These are phyloP conservation scores for Charanyca ferruginea DNA, from an alignment of 2,888 invertebrate genomes.

Conservation along the genomic window DNA sequence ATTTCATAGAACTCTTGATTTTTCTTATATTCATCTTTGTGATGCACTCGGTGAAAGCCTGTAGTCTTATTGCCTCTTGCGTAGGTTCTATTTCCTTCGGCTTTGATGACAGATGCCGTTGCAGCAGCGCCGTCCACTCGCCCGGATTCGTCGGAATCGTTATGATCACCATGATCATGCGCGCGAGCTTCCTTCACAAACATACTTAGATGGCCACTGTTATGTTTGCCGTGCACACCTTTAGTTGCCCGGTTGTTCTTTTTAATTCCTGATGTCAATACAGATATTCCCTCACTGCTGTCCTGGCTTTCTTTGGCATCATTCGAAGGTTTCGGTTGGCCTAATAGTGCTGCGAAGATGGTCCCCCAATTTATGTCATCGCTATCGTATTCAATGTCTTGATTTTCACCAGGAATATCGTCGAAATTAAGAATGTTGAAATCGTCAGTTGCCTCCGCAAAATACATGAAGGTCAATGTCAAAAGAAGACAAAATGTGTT, in stretches of 20 bases:
- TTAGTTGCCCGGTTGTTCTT: slow-evolving; percentile 76
- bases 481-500: slow-evolving; percentile 77
- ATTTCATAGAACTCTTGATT: slow-evolving; percentile 91
- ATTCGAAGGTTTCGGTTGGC: slow-evolving; percentile 67
- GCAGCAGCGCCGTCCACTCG: slow-evolving; percentile 81
- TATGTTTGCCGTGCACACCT: slow-evolving; percentile 76
- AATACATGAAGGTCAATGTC: slow-evolving; percentile 75
- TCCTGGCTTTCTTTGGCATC: slow-evolving; percentile 33
- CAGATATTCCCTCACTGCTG: slow-evolving; percentile 70
- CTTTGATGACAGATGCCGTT: slow-evolving; percentile 81
- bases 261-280: slow-evolving; percentile 75
- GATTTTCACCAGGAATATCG: slow-evolving; percentile 78
- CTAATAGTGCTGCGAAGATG: slow-evolving; percentile 72
- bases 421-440: slow-evolving; percentile 77
- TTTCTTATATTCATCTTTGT: slow-evolving; percentile 92
- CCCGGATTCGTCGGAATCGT: slow-evolving; percentile 84
- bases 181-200: slow-evolving; percentile 76
- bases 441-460: slow-evolving; percentile 76
- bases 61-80: slow-evolving; percentile 90
- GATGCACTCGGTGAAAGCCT: slow-evolving; percentile 91
- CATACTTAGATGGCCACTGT: slow-evolving; percentile 78
- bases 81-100: slow-evolving; percentile 87
- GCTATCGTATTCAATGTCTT: slow-evolving; percentile 78
- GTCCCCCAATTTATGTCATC: slow-evolving; percentile 79
- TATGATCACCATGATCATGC: slow-evolving; percentile 76